Base-by-base conservation (phyloP, 2,888 invertebrate genomes). In the Scaptodrosophila latifasciaeformis region DNA sequence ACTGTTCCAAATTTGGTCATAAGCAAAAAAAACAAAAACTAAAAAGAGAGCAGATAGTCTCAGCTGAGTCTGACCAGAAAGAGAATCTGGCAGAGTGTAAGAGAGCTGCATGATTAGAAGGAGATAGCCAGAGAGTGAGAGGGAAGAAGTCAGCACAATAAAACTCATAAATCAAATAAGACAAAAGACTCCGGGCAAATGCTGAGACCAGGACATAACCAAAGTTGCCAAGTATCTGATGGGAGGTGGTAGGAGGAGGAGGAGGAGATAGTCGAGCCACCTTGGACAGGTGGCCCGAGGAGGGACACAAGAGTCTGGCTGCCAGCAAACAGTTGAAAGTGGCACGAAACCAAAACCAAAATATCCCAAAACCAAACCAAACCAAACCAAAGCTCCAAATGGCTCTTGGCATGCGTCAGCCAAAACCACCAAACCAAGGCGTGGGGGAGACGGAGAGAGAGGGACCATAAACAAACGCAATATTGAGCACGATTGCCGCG, bases 161-260 rank as follows among this genome's bases (percentile, higher is more conserved):
- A 81, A 82, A 83, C 79, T 79, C 83, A 81, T 82, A 82, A 81
- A 81, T 82, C 81, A 81, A 82, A 81, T 78, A 62, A 79, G 83
- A 82, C 81, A 82, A 77, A 76, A 76, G 71, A 79, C 76, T 74
- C 61, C 75, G 60, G 75, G 75, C 74, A 64, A 79, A 79, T 76
- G 67, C 79, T 78, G 64, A 60, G 71, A 60, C 49, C 47, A 59
- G 37, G 18, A 39, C 55, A 44, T 19, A 27, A 58, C 56, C 65
- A 58, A 65, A 62, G 65, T 65, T 65, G 27, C 5, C 27, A 27
- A 27, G 5, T 27, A 9, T 9, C 27, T 27, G 5, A 27, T 27
- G 27, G 31, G n/a, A 31, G 9, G 2, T 31, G 31, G 31, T 12
- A 31, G 9, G 2, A 9, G 31, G 31, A 3, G 24, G 24, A 24